phyloP scores from a whole-genome alignment of 1,140 invertebrate species.

The Drosophila ohnishii region DNA sequence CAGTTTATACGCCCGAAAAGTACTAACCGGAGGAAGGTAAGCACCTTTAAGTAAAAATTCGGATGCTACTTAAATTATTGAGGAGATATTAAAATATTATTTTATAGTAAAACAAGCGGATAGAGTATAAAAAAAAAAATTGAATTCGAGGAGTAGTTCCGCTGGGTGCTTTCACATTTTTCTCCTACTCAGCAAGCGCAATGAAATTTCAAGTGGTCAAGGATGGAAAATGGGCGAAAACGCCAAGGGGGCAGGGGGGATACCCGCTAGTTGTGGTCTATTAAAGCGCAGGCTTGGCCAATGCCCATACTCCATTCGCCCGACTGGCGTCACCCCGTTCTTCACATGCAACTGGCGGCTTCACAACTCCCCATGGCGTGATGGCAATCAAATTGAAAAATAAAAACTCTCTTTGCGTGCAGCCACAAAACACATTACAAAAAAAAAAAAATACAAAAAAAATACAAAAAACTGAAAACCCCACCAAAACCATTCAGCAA shows the following conservation, averaged over 20 bases:
- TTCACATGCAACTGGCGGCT: conserved; percentile 25
- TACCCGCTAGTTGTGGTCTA: conserved; percentile 37
- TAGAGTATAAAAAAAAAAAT: neutral
- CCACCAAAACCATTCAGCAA: conserved; percentile 12
- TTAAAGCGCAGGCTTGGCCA: conserved; percentile 45
- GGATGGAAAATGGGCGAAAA: conserved; percentile 33
- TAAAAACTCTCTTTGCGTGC: conserved; percentile 46
- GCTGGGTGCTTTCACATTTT: conserved; percentile 3
- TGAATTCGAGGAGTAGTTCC: neutral
- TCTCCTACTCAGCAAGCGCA: conserved; percentile 43
- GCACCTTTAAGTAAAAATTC: neutral
- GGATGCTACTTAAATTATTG: neutral
- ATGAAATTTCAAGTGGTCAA: conserved; percentile 64
- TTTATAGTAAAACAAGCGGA: no score
- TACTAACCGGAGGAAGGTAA: neutral
- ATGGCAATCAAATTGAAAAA: conserved; percentile 47
- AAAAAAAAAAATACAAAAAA: neutral
- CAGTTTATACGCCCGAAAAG: neutral
- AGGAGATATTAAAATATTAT: neutral
- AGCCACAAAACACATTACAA: conserved; percentile 7
- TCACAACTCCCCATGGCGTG: conserved; percentile 31
- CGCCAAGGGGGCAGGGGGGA: neutral
- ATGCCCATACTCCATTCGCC: neutral
- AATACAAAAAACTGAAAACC: no score
- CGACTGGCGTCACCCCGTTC: conserved; percentile 10